These are phyloP conservation scores for Zoanthus gigantus DNA, from an alignment of 92 coral and sea anemone genomes.

Conservation along the genomic window DNA sequence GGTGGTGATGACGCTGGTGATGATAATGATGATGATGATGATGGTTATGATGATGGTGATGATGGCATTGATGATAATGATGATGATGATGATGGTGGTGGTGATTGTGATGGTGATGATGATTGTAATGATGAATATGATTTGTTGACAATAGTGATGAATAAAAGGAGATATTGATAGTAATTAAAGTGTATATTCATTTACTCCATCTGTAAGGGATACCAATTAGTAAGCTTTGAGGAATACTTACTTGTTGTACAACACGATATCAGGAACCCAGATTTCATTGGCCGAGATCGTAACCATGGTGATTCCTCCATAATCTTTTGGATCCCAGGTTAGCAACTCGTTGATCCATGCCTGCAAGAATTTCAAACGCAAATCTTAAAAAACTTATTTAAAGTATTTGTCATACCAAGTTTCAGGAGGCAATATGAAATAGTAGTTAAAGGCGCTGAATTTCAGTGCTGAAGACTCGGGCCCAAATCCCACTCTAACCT, in stretches of 20 bases:
- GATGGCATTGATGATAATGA: background rate
- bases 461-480: too few species aligned
- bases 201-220: background rate
- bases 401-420: too few species aligned
- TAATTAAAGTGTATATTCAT: background rate
- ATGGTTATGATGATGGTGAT: background rate
- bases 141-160: background rate
- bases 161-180: background rate
- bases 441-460: too few species aligned
- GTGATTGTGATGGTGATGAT: background rate
- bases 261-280: constrained; percentile 82
- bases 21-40: too few species aligned
- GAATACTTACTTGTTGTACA: constrained; percentile 80
- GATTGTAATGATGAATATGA: background rate
- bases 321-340: constrained; percentile 72
- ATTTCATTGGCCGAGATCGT: constrained; percentile 59
- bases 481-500: too few species aligned
- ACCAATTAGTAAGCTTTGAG: background rate
- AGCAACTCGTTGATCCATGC: constrained; percentile 75
- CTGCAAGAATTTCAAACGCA: constrained; percentile 34
- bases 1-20: too few species aligned
- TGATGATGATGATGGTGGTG: background rate
- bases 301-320: constrained; percentile 64
- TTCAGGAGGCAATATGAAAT: too few species aligned
- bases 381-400: background rate